These are phyloP conservation scores for Virgularia gustaviana DNA, from an alignment of 92 coral and sea anemone genomes.

Conservation along the genomic window DNA sequence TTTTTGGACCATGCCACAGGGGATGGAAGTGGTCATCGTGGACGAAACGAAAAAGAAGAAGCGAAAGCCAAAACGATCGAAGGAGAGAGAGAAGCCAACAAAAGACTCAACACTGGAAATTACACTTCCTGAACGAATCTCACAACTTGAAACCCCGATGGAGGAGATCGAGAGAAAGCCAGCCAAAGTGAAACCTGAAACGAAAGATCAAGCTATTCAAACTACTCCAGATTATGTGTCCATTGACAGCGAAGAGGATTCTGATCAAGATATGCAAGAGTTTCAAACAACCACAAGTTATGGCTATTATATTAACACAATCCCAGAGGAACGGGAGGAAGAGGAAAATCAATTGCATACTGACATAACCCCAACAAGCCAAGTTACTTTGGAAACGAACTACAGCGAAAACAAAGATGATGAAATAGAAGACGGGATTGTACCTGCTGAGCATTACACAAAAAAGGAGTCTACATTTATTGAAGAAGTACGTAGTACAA, in stretches of 20 bases:
- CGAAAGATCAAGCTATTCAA: slow-evolving; percentile 22
- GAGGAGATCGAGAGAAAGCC: background rate
- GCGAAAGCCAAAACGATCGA: too few relatives aligned
- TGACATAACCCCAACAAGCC: too few relatives aligned
- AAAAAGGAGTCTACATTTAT: too few relatives aligned
- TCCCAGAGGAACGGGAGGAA: slow-evolving; percentile 27
- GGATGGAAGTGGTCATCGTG: slow-evolving; percentile 5
- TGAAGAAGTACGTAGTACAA: too few relatives aligned
- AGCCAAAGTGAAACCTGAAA: background rate
- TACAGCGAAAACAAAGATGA: too few relatives aligned
- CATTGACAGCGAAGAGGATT: slow-evolving; percentile 22
- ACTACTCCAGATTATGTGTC: slow-evolving; percentile 14
- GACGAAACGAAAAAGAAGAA: slow-evolving; percentile 31
- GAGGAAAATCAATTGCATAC: too few relatives aligned
- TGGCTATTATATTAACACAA: slow-evolving; percentile 14
- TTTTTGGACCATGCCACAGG: background rate
- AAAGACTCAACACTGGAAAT: too few relatives aligned
- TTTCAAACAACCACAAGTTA: background rate
- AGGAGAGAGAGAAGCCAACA: slow-evolving; percentile 4
- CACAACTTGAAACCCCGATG: too few relatives aligned
- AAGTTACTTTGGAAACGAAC: too few relatives aligned
- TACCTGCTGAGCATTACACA: too few relatives aligned
- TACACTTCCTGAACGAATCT: too few relatives aligned
- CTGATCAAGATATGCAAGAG: slow-evolving; percentile 18
- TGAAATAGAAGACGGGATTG: too few relatives aligned